Conservation (phyloP, 1,140 invertebrate genomes). For the Aleiodes sp. region DNA sequence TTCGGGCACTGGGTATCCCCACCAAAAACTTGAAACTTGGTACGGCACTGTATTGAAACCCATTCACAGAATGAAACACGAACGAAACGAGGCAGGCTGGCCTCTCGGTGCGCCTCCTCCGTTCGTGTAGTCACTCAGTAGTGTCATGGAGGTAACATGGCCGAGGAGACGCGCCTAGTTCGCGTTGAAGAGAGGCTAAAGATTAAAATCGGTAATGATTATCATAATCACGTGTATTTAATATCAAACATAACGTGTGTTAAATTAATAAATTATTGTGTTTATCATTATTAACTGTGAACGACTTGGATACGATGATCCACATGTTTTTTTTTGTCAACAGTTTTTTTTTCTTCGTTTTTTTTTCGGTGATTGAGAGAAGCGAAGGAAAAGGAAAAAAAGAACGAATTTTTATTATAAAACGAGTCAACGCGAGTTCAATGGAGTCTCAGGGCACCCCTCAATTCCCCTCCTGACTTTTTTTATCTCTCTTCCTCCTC, state of each 20-base stretch:
- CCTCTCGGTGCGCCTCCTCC: constrained; percentile 53
- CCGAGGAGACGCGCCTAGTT: constrained; percentile 83
- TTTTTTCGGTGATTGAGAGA: not conserved
- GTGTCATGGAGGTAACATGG: constrained; percentile 83
- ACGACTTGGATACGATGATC: not conserved
- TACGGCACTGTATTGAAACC: constrained; percentile 53
- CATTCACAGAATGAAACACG: constrained; percentile 61
- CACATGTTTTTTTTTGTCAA: not conserved
- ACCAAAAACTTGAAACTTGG: constrained; percentile 7
- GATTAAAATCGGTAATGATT: constrained; percentile 83
- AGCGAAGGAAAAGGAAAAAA: not conserved
- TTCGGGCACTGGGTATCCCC: not conserved
- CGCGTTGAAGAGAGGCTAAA: constrained; percentile 86
- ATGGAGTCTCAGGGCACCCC: constrained; percentile 24
- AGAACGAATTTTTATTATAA: not conserved
- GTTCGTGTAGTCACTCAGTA: constrained; percentile 62
- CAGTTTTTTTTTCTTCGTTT: too few relatives aligned
- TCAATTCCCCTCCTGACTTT: constrained; percentile 17
- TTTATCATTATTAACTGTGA: not conserved
- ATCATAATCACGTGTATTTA: constrained; percentile 16
- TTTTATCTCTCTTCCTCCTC: constrained; percentile 22
- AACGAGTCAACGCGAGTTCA: constrained; percentile 31
- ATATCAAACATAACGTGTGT: constrained; percentile 8
- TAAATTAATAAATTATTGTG: constrained; percentile 4
- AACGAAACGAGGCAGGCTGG: not conserved